Evolutionary conservation across 1,140 invertebrate species (phyloP), one percentile per base, ranked within the genome.

Genomic region (Lordiphosa clarofinis): DNA sequence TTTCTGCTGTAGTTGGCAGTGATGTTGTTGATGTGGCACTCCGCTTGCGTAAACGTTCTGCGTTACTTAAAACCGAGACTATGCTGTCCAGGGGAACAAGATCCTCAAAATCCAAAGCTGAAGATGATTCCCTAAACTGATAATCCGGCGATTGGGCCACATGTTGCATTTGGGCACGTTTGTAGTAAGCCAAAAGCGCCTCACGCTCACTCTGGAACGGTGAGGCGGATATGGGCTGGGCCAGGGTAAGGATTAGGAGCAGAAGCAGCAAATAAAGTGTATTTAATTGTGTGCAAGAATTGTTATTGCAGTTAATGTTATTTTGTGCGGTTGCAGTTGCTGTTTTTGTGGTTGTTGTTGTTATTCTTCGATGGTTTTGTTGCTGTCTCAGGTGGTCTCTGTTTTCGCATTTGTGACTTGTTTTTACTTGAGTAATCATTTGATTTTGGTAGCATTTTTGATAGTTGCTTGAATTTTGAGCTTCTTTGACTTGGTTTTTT

Each of bases 381-480:
- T 24, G 44, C 43, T 47, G 53, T 60, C 53, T 82, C 72, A 82
- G 78, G 76, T 82, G 76, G 76, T 82, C 73, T 82, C 68, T 56
- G 52, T 33, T 62, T 40, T 61, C 47, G 50, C 53, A 55, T 58
- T 54, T 63, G 15, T 42, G 47, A 54, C 46, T 52, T 12, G 10
- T 46, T 28, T 53, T 55, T 71, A 64, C 56, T 56, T 84, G 76
- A 72, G 76, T 67, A 53, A 70, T 70, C 57, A 57, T 79, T 82
- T 82, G 76, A 82, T 82, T 81, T 72, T 82, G 76, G 76, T 81
- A 76, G 76, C 76, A 82, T 81, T 61, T 81, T 75, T 82, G 68
- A 72, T 72, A 72, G 48, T 60, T 57, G 40, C 42, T 74, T 73
- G 71, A 74, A 73, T 58, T 73, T 53, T 73, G 61, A 49, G 56